Evolutionary conservation across 2,797 vertebrate genomes (phyloP).

Genomic region (Accipiter badius): DNA sequence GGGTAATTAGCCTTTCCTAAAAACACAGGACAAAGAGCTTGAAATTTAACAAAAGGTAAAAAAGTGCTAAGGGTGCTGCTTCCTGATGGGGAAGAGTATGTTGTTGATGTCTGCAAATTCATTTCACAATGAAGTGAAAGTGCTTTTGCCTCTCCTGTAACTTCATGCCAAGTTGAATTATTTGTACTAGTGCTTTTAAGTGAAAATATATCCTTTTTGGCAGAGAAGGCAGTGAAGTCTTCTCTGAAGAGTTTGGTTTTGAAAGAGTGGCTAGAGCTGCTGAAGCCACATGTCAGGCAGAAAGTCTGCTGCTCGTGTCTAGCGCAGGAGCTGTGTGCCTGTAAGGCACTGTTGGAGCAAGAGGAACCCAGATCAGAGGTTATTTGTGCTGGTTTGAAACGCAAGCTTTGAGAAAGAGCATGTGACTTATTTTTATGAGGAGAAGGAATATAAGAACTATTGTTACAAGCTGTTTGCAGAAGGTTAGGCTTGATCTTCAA

Average conservation of each 20-base stretch:
- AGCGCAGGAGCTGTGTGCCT: neutral
- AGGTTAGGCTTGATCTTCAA: neutral
- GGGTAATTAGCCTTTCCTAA: neutral
- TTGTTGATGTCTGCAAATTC: neutral
- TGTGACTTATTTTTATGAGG: neutral
- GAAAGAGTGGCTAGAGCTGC: neutral
- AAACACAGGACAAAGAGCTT: neutral
- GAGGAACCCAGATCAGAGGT: neutral
- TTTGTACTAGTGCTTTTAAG: neutral
- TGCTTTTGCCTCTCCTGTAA: neutral
- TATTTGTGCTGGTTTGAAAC: slow-evolving; percentile 12
- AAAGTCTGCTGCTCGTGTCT: neutral
- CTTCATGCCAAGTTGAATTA: neutral
- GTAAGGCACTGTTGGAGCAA: neutral
- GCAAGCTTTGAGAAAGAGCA: neutral
- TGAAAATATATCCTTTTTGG: neutral
- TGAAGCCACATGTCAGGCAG: neutral
- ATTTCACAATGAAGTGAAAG: neutral
- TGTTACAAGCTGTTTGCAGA: neutral
- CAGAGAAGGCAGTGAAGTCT: neutral
- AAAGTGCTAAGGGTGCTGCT: neutral
- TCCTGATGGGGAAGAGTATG: neutral
- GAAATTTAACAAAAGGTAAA: neutral
- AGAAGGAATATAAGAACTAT: neutral
- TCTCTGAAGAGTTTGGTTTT: neutral